Base-by-base conservation (phyloP, 92 coral and sea anemone species). In the Zoanthus sansibaricus region DNA sequence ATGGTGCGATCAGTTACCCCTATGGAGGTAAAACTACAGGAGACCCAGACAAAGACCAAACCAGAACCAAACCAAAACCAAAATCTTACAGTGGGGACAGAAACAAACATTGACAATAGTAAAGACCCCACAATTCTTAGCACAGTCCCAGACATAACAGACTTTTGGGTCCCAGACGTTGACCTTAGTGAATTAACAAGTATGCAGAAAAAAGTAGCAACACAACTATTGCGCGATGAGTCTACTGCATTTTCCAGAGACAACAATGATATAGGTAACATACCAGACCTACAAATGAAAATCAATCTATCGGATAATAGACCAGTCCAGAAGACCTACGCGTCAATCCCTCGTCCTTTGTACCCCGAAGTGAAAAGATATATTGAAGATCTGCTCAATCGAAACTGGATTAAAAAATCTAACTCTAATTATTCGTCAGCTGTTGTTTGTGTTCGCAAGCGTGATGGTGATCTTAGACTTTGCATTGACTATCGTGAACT, bases 341-440 rank as follows among this genome's bases (percentile, higher is more conserved):
- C 87, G 12, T 86, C 92, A 33, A 86, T 89, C 69, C 92, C 94
- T 32, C 83, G 88, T 78, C 88, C 88, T 61, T 49, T 92, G 75
- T 86, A 89, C 18, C 83, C 79, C 42, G 42, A 37, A 37, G 42
- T 25, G 94, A 91, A 91, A 45, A 48, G 74, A 31, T 87, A 91
- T 69, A 59, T 92, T 49, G 86, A 92, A 47, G 92, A 92, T 66
- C 70, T 91, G 64, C 72, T 88, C 5, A 88, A 79, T 21, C 89
- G 84, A 7, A 84, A 87, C 59, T 86, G 90, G 92, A 88, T 87
- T n/a, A 90, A 87, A 76, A 83, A 86, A 18, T 94, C 92, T 8
- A 89, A 82, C 71, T 94, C 97, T 25, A 76, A 89, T 7, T 84
- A 89, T 59, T 91, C 90, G 4, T 91, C 90, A 7, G 92, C 94